These are phyloP conservation scores for Tenebrosternarchus preto DNA, from an alignment of 2,113 vertebrate species.

Conservation along the genomic window DNA sequence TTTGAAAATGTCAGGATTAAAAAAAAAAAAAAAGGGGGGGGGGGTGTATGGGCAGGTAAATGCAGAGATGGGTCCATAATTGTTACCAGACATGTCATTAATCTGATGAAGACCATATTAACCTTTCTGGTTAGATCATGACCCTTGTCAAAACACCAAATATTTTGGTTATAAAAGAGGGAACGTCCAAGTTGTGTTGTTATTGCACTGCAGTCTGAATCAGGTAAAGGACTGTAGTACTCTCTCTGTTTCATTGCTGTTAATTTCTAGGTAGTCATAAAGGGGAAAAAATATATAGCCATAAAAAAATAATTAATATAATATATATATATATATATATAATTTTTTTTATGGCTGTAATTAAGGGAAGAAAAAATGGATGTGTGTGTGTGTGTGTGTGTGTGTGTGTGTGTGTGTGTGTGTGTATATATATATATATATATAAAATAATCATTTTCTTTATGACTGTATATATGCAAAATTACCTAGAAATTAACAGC, in stretches of 20 bases:
- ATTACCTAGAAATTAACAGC: too few relatives aligned
- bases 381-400: too few relatives aligned
- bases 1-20: conserved; percentile 79
- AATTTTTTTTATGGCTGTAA: too few relatives aligned
- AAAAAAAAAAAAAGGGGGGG: conserved; percentile 55
- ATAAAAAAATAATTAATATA: too few relatives aligned
- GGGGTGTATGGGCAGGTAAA: conserved; percentile 48
- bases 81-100: conserved; percentile 71
- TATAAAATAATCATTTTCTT: too few relatives aligned
- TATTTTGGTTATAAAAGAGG: conserved; percentile 15
- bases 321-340: too few relatives aligned
- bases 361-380: too few relatives aligned
- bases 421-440: too few relatives aligned
- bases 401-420: too few relatives aligned
- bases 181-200: neutral
- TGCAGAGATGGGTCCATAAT: conserved; percentile 51
- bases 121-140: conserved; percentile 69
- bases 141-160: conserved; percentile 61
- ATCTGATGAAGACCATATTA: conserved; percentile 73
- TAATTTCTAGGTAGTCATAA: neutral
- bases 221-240: neutral
- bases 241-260: too few relatives aligned
- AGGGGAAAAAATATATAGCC: too few relatives aligned
- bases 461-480: too few relatives aligned
- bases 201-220: neutral